Evolutionary conservation across 2,888 invertebrate genomes (phyloP), one percentile per base, ranked within the genome.

Genomic region (Tiliacea aurago): DNA sequence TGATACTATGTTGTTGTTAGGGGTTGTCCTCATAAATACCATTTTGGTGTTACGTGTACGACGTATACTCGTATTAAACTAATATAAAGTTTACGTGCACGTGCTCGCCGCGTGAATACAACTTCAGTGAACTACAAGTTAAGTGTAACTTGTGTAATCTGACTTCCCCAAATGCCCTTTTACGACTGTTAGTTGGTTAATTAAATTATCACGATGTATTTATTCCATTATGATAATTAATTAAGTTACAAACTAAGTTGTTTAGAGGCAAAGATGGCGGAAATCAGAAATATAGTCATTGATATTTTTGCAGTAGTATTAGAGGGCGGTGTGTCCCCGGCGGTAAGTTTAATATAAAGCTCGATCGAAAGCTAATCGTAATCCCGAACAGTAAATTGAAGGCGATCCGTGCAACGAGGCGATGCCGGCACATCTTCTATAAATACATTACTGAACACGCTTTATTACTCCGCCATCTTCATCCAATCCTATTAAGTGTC

Each of bases 361-460:
- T 84, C 89, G 85, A 91, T 90, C 85, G 86, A 84, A 85, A 90
- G 90, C 90, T 93, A 92, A 93, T 92, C 92, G 92, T 93, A 92
- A 94, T 93, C 91, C 90, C 84, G 83, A 89, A 88, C 89, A 91
- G 91, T 91, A 94, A 94, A 94, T 93, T 92, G 92, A 89, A 94
- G 93, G 90, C 91, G 92, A 94, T 92, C 92, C 89, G 88, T 89
- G 91, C 91, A 91, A 87, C 89, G 90, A 88, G 87, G 88, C 90
- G 88, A 88, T 90, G 91, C 88, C 90, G 90, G 92, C 90, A 92
- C 90, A 92, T 93, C 93, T 91, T 91, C 93, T 92, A 94, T 95
- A 96, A 95, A 95, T 94, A 95, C 94, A 95, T 95, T 96, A 95
- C 89, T 84, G 94, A 95, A 96, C 95, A 95, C 94, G 95, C 93